phyloP scores from a whole-genome alignment of 1,140 invertebrate genomes.

The Euschistus heros region DNA sequence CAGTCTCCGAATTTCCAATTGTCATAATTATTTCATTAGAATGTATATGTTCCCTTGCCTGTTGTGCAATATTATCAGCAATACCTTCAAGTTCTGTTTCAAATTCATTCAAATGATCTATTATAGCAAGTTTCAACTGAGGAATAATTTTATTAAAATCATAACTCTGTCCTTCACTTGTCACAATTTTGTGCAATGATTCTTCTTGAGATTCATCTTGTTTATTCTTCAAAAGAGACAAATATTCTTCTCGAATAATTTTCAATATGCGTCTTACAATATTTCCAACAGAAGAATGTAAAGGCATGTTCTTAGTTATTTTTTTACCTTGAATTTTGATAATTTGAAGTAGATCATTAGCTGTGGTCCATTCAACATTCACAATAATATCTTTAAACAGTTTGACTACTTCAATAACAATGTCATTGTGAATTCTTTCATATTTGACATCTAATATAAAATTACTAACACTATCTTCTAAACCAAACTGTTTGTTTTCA shows the following conservation, averaged over 20 bases:
- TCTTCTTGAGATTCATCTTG: slow-evolving; percentile 44
- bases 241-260: slow-evolving; percentile 70
- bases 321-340: slow-evolving; percentile 40
- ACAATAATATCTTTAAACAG: slow-evolving; percentile 26
- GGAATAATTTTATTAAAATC: slow-evolving; percentile 44
- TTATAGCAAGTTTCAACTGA: slow-evolving; percentile 50
- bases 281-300: slow-evolving; percentile 63
- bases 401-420: slow-evolving; percentile 24
- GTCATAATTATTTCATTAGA: slow-evolving; percentile 85
- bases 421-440: slow-evolving; percentile 21
- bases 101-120: slow-evolving; percentile 69
- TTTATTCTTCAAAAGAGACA: slow-evolving; percentile 36
- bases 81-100: slow-evolving; percentile 69
- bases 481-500: slow-evolving; percentile 5
- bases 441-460: slow-evolving; percentile 23
- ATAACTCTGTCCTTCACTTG: slow-evolving; percentile 38
- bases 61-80: slow-evolving; percentile 65
- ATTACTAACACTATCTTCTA: neutral
- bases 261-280: slow-evolving; percentile 68
- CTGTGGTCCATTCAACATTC: slow-evolving; percentile 27
- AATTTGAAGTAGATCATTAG: slow-evolving; percentile 26
- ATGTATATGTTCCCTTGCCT: slow-evolving; percentile 81
- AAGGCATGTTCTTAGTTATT: slow-evolving; percentile 51
- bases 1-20: slow-evolving; percentile 67
- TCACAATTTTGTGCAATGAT: slow-evolving; percentile 55